These are phyloP conservation scores for Scaeva pyrastri DNA, from an alignment of 2,888 invertebrate genomes.

Conservation along the genomic window DNA sequence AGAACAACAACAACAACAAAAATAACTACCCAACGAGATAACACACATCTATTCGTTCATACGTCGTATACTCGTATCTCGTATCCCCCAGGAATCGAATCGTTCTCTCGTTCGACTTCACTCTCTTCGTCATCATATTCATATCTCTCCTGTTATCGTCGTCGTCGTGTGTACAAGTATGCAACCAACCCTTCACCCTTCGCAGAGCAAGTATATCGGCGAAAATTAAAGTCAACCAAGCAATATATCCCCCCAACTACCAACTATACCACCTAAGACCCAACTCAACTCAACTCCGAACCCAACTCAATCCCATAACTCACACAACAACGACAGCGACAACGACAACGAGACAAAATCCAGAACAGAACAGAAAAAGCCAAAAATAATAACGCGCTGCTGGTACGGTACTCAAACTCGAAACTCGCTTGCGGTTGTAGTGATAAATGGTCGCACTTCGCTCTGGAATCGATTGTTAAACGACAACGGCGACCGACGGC, in stretches of 20 bases:
- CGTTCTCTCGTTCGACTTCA: conserved; percentile 61
- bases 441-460: conserved; percentile 75
- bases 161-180: conserved; percentile 1
- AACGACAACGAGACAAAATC: conserved; percentile 62
- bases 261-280: too few species aligned
- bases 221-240: conserved; percentile 23
- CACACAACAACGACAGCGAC: conserved; percentile 36
- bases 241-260: too few species aligned
- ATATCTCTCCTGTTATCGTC: conserved; percentile 72
- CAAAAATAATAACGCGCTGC: conserved; percentile 51
- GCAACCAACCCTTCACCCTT: conserved; percentile 37
- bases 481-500: conserved; percentile 35
- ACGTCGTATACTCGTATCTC: too few species aligned
- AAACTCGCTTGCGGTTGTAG: conserved; percentile 75
- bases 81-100: conserved; percentile 74
- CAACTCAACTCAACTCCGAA: conserved; percentile 42
- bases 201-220: conserved; percentile 29
- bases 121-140: too few species aligned
- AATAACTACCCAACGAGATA: conserved; percentile 62
- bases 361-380: conserved; percentile 64
- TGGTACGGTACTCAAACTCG: conserved; percentile 32
- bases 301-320: too few species aligned
- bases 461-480: conserved; percentile 74
- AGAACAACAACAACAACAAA: conserved; percentile 26
- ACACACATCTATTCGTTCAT: too few species aligned